These are phyloP conservation scores for Salvator merianae DNA, from an alignment of 2,113 vertebrate genomes.

Conservation along the genomic window DNA sequence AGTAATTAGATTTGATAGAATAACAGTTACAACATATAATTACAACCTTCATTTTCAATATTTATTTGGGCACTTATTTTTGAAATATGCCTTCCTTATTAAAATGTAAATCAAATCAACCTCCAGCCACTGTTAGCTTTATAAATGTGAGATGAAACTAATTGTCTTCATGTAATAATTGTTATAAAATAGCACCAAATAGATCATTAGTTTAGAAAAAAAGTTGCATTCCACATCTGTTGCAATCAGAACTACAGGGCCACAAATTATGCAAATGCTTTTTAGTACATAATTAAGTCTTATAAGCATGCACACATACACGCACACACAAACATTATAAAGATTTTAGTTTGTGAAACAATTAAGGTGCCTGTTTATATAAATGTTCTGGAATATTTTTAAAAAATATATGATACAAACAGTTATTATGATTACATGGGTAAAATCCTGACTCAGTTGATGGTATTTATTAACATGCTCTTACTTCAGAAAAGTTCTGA, in stretches of 20 bases:
- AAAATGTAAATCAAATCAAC: constrained; percentile 26
- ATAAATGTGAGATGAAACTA: constrained; percentile 55
- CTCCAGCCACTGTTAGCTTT: constrained; percentile 41
- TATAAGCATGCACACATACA: constrained; percentile 10
- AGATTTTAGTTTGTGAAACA: constrained; percentile 35
- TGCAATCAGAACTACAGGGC: constrained; percentile 49
- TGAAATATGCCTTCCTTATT: constrained; percentile 36
- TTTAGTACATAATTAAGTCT: constrained; percentile 37
- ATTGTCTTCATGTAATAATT: constrained; percentile 58
- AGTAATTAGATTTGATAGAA: constrained; percentile 43
- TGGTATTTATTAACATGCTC: not conserved
- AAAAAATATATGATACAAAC: not conserved
- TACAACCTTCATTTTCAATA: constrained; percentile 30
- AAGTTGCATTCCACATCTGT: constrained; percentile 50
- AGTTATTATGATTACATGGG: constrained; percentile 13
- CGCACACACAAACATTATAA: not conserved
- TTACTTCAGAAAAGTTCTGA: not conserved
- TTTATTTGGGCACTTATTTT: constrained; percentile 26
- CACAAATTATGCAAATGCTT: constrained; percentile 48
- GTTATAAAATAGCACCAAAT: constrained; percentile 33
- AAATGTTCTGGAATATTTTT: not conserved
- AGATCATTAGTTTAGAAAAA: constrained; percentile 58
- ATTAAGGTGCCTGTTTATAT: not conserved
- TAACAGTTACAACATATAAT: constrained; percentile 45
- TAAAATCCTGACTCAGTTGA: constrained; percentile 16